Conservation (phyloP, 2,797 vertebrate species). For the Gobio occitaniae region DNA sequence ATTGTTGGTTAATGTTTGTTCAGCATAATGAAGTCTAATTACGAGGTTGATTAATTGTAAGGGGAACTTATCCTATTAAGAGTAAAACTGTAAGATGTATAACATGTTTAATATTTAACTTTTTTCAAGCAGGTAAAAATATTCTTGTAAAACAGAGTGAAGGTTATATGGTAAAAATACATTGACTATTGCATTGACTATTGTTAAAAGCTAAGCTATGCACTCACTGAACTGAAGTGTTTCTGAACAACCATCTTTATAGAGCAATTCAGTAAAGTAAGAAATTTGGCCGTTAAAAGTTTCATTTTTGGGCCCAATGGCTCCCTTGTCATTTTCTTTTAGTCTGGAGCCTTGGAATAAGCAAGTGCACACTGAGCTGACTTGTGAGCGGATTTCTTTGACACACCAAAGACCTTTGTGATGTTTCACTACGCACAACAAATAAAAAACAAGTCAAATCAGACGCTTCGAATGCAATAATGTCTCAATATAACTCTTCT, state of each 20-base stretch:
- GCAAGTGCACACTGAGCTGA: slow-evolving; percentile 13
- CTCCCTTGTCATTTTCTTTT: slow-evolving; percentile 13
- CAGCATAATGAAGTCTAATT: background rate
- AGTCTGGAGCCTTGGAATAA: slow-evolving; percentile 10
- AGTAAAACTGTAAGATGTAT: background rate
- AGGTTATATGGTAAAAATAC: too few relatives aligned
- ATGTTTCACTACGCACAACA: slow-evolving; percentile 25
- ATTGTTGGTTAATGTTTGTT: background rate
- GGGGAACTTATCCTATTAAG: background rate
- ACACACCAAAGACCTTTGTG: slow-evolving; percentile 31
- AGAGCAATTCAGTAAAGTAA: background rate
- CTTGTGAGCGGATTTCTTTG: slow-evolving; percentile 27
- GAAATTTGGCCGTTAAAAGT: background rate
- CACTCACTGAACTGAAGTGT: background rate
- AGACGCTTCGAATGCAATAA: slow-evolving; percentile 6
- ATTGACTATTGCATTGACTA: background rate
- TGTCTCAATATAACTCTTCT: slow-evolving; percentile 48
- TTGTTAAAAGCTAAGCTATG: background rate
- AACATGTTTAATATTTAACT: background rate
- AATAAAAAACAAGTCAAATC: slow-evolving; percentile 34
- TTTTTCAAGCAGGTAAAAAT: background rate
- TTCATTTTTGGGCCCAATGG: background rate
- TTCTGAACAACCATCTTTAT: background rate
- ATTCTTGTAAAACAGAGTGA: too few relatives aligned
- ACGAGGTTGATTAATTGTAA: background rate